Evolutionary conservation across 2,888 invertebrate genomes (phyloP).

Genomic region (Hypselothyrea guttata): DNA sequence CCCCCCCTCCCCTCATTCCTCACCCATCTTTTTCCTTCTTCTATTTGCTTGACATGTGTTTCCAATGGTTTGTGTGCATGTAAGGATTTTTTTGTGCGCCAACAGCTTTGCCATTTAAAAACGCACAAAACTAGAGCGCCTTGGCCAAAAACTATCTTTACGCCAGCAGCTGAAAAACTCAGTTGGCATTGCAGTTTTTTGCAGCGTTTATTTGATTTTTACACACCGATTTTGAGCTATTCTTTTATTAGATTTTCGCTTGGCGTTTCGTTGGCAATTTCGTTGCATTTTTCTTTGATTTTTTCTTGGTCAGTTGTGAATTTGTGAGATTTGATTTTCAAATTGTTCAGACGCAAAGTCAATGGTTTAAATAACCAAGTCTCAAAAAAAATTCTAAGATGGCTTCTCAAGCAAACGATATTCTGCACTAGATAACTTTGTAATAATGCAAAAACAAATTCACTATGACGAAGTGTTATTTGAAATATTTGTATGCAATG

Average conservation of each 20-base stretch:
- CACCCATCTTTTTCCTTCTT: conserved; percentile 23
- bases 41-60: conserved; percentile 71
- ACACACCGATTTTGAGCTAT: conserved; percentile 76
- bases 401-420: neutral
- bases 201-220: conserved; percentile 74
- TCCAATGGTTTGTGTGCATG: conserved; percentile 64
- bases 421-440: neutral
- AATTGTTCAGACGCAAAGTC: conserved; percentile 54
- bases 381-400: conserved; percentile 15
- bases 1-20: conserved; percentile 21
- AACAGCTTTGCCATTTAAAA: conserved; percentile 69
- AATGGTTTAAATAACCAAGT: conserved; percentile 9
- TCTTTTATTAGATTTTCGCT: conserved; percentile 71
- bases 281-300: conserved; percentile 22
- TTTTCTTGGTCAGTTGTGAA: conserved; percentile 54
- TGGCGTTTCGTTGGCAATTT: conserved; percentile 46
- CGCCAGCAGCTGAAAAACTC: conserved; percentile 10
- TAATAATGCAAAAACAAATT: too few relatives aligned
- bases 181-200: conserved; percentile 43
- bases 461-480: too few relatives aligned
- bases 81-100: conserved; percentile 43
- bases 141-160: conserved; percentile 38
- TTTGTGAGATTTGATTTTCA: conserved; percentile 72
- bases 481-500: neutral
- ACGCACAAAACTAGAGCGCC: conserved; percentile 59